Evolutionary conservation across 64 coral and sea anemone species (phyloP).

Genomic region (Exaiptasia diaphana): DNA sequence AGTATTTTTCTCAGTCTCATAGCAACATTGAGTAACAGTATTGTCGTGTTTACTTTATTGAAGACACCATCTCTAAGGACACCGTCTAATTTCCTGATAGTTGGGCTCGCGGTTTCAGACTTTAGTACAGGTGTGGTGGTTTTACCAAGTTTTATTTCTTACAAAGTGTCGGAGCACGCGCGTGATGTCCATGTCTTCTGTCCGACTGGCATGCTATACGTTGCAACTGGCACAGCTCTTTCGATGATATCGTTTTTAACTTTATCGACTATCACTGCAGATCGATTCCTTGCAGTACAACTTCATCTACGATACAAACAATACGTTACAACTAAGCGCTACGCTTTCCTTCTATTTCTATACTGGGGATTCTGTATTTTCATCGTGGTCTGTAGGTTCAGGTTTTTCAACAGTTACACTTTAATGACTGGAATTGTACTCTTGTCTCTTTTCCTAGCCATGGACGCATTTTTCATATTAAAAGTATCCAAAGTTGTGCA

Average conservation of each 20-base stretch:
- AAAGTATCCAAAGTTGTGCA: background rate
- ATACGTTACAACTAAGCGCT: background rate
- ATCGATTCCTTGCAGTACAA: background rate
- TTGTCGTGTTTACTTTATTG: background rate
- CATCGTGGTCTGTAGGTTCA: background rate
- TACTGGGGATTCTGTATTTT: background rate
- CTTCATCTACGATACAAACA: background rate
- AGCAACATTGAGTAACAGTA: background rate
- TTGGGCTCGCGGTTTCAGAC: background rate
- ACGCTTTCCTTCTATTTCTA: background rate
- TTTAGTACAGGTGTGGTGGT: background rate
- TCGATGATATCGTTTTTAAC: background rate
- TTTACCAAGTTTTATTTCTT: background rate
- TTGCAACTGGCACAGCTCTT: background rate
- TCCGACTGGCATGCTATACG: background rate
- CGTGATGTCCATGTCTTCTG: background rate
- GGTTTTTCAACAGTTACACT: background rate
- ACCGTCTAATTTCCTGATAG: background rate
- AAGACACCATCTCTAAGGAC: background rate
- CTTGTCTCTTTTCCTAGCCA: background rate
- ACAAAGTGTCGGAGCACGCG: background rate
- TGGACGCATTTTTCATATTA: background rate
- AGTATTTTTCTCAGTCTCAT: too few relatives aligned
- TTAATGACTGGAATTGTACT: background rate
- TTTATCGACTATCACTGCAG: background rate